Evolutionary conservation across 2,113 vertebrate species (phyloP).

Genomic region (Greenwoodochromis staneri): DNA sequence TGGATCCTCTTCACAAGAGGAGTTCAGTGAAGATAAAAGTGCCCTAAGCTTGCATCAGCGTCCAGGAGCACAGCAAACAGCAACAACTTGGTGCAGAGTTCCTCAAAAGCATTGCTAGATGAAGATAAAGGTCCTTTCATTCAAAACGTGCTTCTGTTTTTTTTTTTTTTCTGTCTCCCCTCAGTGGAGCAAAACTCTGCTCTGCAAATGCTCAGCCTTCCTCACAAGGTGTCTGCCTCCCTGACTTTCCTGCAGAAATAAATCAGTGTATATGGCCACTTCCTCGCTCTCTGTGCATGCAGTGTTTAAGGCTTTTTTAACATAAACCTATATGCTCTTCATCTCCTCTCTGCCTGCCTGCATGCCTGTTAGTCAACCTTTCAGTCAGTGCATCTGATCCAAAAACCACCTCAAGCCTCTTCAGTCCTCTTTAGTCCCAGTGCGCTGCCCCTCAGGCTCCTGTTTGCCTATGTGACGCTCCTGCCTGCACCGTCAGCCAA

Average conservation of each 20-base stretch:
- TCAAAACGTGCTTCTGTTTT: constrained; percentile 10
- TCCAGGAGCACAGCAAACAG: constrained; percentile 8
- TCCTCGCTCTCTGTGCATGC: background rate
- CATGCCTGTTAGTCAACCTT: constrained; percentile 14
- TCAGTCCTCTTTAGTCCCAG: constrained; percentile 22
- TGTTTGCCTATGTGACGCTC: constrained; percentile 45
- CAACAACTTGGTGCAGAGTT: constrained; percentile 23
- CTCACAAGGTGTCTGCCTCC: background rate
- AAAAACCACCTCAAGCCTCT: background rate
- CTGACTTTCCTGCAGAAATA: background rate
- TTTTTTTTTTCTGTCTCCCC: background rate
- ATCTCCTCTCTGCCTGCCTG: background rate
- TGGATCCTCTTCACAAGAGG: background rate
- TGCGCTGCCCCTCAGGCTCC: constrained; percentile 37
- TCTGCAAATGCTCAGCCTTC: constrained; percentile 10
- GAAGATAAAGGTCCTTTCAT: constrained; percentile 5
- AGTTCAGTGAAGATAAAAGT: background rate
- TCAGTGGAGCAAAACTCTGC: background rate
- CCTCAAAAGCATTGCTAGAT: constrained; percentile 52
- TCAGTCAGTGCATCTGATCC: constrained; percentile 33
- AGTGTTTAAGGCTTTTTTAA: background rate
- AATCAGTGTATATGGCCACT: background rate
- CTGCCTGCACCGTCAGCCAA: constrained; percentile 65
- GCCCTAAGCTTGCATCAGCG: constrained; percentile 3
- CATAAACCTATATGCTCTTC: background rate